Percentiles rank a stretch among this genome's conserved stretches.
Evolutionary conservation across 92 coral and sea anemone genomes (phyloP).

Genomic region (Porites rus): DNA sequence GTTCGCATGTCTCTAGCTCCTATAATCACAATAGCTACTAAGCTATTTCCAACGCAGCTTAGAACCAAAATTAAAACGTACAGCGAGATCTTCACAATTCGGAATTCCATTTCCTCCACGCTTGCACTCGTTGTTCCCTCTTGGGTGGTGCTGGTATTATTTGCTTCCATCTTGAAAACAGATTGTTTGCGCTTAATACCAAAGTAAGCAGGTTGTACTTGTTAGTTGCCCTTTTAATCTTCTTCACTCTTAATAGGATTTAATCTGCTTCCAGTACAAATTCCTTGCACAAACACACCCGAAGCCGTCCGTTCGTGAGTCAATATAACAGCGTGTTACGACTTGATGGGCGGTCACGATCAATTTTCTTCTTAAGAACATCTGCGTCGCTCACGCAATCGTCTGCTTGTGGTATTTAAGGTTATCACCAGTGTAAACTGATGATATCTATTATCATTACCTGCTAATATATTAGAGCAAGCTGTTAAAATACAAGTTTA

Average conservation of each 20-base stretch:
- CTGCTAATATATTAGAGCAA: no score
- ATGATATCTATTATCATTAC: no score
- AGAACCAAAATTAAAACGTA: constrained; percentile 55
- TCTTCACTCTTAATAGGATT: not conserved
- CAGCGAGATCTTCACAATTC: constrained; percentile 61
- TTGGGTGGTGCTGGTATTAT: constrained; percentile 2
- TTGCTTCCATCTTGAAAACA: constrained; percentile 16
- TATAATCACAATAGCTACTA: constrained; percentile 68
- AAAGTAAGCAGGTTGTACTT: not conserved
- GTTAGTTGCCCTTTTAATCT: not conserved
- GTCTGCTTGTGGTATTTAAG: no score
- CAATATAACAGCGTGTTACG: not conserved
- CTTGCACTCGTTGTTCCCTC: not conserved
- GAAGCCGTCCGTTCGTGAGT: not conserved
- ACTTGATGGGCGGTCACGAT: no score
- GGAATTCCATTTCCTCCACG: constrained; percentile 47
- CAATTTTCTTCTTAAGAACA: no score
- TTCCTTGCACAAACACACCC: not conserved
- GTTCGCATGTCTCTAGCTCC: constrained; percentile 70
- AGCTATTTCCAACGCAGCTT: constrained; percentile 72
- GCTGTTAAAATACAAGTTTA: no score
- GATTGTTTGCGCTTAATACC: not conserved
- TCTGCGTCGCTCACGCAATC: no score
- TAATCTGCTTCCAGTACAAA: not conserved
- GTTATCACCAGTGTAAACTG: no score